Percentiles rank a stretch among this genome's conserved stretches.
phyloP scores from a whole-genome alignment of 2,797 vertebrate genomes.

The Gallinago stenura region DNA sequence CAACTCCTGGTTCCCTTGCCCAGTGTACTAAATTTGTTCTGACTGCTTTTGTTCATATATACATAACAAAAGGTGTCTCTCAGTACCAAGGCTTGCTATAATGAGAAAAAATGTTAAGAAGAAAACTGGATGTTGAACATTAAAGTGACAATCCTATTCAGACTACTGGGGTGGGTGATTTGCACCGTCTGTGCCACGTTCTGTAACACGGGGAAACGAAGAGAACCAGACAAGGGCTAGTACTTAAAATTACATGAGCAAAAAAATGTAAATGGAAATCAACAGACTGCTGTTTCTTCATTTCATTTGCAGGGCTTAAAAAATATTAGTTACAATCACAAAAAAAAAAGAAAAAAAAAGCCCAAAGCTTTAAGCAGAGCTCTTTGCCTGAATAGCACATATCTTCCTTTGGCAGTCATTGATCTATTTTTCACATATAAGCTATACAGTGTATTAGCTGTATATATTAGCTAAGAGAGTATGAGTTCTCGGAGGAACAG shows the following conservation, averaged over 20 bases:
- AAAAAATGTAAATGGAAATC: constrained; percentile 29
- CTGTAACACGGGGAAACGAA: not conserved
- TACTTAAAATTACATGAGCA: constrained; percentile 46
- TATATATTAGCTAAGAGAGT: constrained; percentile 14
- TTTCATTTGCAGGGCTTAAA: constrained; percentile 35
- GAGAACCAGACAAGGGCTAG: constrained; percentile 14
- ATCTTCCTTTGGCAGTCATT: not conserved
- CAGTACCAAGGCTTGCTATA: constrained; percentile 36
- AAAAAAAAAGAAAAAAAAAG: not conserved
- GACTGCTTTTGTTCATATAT: constrained; percentile 65
- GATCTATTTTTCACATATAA: constrained; percentile 14
- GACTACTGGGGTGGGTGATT: not conserved
- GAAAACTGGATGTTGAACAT: constrained; percentile 51
- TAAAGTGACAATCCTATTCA: constrained; percentile 59
- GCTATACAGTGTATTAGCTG: not conserved
- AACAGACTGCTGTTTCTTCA: not conserved
- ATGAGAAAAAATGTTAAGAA: constrained; percentile 43
- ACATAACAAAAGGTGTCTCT: constrained; percentile 64
- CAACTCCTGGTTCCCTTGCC: constrained; percentile 26
- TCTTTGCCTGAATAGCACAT: not conserved
- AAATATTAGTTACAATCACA: not conserved
- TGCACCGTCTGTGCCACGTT: not conserved
- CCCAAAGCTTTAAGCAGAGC: not conserved
- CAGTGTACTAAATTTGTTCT: constrained; percentile 53
- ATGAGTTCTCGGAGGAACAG: constrained; percentile 31